Evolutionary conservation across 2,797 vertebrate species (phyloP), one percentile per base, ranked within the genome.

Genomic region (Bradypus variegatus): DNA sequence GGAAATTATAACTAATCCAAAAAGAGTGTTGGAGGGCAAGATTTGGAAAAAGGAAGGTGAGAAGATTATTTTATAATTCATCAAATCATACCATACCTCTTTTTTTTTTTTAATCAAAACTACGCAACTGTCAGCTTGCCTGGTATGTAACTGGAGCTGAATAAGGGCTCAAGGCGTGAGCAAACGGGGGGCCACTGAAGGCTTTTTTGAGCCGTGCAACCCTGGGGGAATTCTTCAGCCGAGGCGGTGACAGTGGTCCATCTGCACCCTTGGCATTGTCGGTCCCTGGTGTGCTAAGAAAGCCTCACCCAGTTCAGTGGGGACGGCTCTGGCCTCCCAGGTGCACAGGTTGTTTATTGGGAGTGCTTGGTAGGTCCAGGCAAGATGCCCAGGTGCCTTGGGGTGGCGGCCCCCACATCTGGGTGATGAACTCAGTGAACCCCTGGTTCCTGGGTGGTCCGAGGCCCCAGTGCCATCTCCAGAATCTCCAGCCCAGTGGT

Each of bases 291-390:
- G n/a, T 7, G 67, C 13, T 16, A n/a, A 38, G 53, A 38, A 73
- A 45, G 25, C 8, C 19, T 15, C 8, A 4, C 3, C 53, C 29
- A 0, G 0, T 11, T 12, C 29, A 8, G 13, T 1, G 0, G 58
- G 31, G 27, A 23, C 13, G 25, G 83, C 55, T 50, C 67, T 50
- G 19, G 45, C 53, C 45, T 72, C 55, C 11, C 0, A 50, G 62
- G 69, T 33, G 41, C 58, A 12, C 2, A 0, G 55, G n/a, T 1
- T 29, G 23, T 23, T 38, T 55, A 25, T 5, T 3, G 21, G 53
- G 25, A 14, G 9, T 25, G 38, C 25, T 11, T 1, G 13, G 3
- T 23, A 14, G 48, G 13, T 64, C 23, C 13, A 23, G 73, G 69
- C 9, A 21, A 50, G 60, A 45, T 1, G 0, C 48, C 27, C 64